Evolutionary conservation across 1,140 invertebrate genomes (phyloP).

Genomic region (Bilobella aurantiaca): DNA sequence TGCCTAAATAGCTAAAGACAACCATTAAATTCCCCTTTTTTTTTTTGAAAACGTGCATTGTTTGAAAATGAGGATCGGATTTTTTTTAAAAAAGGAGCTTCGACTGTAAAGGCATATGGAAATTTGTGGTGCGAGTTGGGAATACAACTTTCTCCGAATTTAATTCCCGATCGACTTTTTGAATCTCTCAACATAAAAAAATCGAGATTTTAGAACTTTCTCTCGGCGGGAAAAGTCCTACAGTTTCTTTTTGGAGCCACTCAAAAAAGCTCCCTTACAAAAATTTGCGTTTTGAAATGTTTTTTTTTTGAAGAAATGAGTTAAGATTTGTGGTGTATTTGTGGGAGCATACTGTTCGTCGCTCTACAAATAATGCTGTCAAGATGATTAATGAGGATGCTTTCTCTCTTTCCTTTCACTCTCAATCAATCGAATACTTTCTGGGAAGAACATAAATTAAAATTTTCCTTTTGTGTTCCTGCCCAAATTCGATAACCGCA

Average conservation of each 20-base stretch:
- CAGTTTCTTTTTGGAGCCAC: too few species aligned
- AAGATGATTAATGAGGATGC: constrained; percentile 36
- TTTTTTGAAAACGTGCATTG: neutral
- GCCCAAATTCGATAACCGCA: constrained; percentile 31
- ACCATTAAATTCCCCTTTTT: neutral
- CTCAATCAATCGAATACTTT: constrained; percentile 35
- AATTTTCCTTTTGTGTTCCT: constrained; percentile 35
- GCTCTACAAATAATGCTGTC: constrained; percentile 37
- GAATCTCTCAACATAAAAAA: too few species aligned
- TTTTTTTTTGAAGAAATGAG: too few species aligned
- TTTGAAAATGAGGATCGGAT: neutral
- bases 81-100: too few species aligned
- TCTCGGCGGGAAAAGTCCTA: too few species aligned
- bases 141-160: too few species aligned
- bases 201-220: too few species aligned
- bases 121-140: too few species aligned
- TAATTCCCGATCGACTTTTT: too few species aligned
- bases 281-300: too few species aligned
- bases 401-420: constrained; percentile 13
- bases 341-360: constrained; percentile 37
- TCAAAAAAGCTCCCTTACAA: too few species aligned
- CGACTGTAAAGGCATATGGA: neutral
- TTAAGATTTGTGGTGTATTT: too few species aligned
- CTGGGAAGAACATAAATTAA: constrained; percentile 37
- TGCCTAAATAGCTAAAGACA: neutral